A percentile compares a stretch with the other conserved stretches of the same genome.
Evolutionary conservation across 1,140 invertebrate species (phyloP).

Genomic region (Uloborus diversus): DNA sequence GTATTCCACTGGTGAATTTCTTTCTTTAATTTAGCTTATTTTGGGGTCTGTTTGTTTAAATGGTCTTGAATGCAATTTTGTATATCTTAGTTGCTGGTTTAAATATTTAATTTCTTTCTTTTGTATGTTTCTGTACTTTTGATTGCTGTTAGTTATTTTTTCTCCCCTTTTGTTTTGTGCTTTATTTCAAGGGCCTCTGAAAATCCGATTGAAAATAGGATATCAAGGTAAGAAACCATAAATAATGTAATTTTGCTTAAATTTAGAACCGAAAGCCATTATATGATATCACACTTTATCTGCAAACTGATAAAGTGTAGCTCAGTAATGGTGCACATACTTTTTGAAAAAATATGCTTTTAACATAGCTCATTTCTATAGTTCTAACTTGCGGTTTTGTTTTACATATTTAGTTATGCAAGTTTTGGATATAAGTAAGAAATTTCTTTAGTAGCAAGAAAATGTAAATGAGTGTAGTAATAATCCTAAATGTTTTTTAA

Average conservation of each 20-base stretch:
- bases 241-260: not conserved
- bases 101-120: conserved; percentile 41
- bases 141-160: conserved; percentile 54
- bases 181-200: conserved; percentile 55
- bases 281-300: too few species aligned
- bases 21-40: conserved; percentile 40
- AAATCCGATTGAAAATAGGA: conserved; percentile 51
- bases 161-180: conserved; percentile 53
- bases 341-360: too few species aligned
- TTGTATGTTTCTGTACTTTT: conserved; percentile 49
- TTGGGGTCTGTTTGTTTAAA: conserved; percentile 7
- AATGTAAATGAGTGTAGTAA: too few species aligned
- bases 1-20: not conserved
- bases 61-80: conserved; percentile 4
- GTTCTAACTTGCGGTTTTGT: too few species aligned
- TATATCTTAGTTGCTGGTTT: conserved; percentile 44
- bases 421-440: too few species aligned
- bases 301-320: too few species aligned
- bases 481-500: too few species aligned
- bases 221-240: conserved; percentile 47
- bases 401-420: too few species aligned
- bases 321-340: too few species aligned
- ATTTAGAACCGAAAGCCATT: too few species aligned
- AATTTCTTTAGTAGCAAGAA: too few species aligned
- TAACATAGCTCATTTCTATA: too few species aligned